These are phyloP conservation scores for Bothrops jararaca DNA, from an alignment of 2,113 vertebrate species.

Conservation along the genomic window DNA sequence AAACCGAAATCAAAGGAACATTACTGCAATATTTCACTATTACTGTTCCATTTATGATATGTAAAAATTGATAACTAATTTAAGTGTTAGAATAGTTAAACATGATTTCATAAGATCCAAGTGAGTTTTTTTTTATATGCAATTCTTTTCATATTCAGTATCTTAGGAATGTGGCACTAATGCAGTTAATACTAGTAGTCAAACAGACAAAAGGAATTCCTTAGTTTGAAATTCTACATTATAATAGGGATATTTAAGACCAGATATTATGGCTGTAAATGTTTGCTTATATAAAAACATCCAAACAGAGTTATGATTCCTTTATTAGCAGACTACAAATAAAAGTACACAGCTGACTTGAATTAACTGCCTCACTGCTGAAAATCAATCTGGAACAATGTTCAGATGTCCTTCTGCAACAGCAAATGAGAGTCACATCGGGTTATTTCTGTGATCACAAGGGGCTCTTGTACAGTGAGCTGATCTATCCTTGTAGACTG, in stretches of 20 bases:
- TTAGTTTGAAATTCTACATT: conserved; percentile 65
- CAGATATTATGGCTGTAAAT: conserved; percentile 80
- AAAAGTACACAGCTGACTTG: conserved; percentile 81
- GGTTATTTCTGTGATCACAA: conserved; percentile 76
- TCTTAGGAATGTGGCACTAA: conserved; percentile 49
- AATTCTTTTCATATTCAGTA: background rate
- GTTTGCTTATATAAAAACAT: conserved; percentile 80
- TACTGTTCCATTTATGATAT: background rate
- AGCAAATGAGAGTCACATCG: conserved; percentile 78
- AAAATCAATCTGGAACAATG: conserved; percentile 73
- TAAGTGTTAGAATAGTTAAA: conserved; percentile 14
- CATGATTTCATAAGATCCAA: background rate
- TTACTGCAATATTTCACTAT: background rate
- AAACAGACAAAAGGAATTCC: conserved; percentile 72
- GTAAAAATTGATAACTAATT: background rate
- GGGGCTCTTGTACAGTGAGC: conserved; percentile 72
- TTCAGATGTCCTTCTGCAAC: conserved; percentile 77
- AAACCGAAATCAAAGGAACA: background rate
- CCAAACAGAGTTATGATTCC: conserved; percentile 91
- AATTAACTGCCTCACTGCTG: conserved; percentile 91
- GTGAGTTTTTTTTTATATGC: conserved; percentile 19
- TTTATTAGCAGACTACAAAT: conserved; percentile 98
- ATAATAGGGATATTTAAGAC: conserved; percentile 82
- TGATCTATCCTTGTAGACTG: conserved; percentile 68
- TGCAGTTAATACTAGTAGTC: conserved; percentile 58